These are phyloP conservation scores for Drosophila mauritiana DNA, from an alignment of 1,140 invertebrate genomes.

Conservation along the genomic window DNA sequence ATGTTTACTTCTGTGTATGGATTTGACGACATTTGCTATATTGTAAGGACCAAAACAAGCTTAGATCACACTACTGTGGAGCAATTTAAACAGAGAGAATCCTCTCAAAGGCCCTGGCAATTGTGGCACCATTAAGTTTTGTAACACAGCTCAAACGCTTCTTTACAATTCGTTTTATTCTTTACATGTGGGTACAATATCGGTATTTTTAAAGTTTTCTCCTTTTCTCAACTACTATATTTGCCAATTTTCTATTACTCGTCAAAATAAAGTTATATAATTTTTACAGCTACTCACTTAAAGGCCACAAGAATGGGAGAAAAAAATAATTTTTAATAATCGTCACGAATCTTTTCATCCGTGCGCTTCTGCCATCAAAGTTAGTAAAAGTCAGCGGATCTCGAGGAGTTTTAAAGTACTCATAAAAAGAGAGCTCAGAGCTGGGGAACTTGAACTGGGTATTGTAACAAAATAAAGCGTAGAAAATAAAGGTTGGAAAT, in stretches of 20 bases:
- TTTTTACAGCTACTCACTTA: too few species aligned
- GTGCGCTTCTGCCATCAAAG: constrained; percentile 9
- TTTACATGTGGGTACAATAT: too few species aligned
- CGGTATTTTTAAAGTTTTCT: too few species aligned
- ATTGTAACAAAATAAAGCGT: constrained; percentile 9
- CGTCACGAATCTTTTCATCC: constrained; percentile 1
- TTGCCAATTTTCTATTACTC: background rate
- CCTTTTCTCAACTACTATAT: too few species aligned
- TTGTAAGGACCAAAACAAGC: constrained; percentile 12
- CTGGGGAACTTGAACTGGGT: constrained; percentile 8
- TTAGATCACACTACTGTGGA: constrained; percentile 8
- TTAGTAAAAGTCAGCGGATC: constrained; percentile 33
- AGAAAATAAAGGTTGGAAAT: constrained; percentile 43
- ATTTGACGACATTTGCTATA: constrained; percentile 28
- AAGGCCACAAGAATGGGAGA: background rate
- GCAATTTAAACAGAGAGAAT: background rate
- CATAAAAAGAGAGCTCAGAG: constrained; percentile 7
- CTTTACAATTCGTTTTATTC: background rate
- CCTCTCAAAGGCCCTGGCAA: background rate
- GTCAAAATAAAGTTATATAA: background rate
- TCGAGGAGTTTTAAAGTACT: constrained; percentile 46
- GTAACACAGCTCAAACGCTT: background rate
- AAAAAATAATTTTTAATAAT: background rate
- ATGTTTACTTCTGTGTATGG: constrained; percentile 27
- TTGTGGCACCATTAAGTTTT: background rate